phyloP scores from a whole-genome alignment of 1,140 invertebrate genomes.

The Brachionus manjavacas region DNA sequence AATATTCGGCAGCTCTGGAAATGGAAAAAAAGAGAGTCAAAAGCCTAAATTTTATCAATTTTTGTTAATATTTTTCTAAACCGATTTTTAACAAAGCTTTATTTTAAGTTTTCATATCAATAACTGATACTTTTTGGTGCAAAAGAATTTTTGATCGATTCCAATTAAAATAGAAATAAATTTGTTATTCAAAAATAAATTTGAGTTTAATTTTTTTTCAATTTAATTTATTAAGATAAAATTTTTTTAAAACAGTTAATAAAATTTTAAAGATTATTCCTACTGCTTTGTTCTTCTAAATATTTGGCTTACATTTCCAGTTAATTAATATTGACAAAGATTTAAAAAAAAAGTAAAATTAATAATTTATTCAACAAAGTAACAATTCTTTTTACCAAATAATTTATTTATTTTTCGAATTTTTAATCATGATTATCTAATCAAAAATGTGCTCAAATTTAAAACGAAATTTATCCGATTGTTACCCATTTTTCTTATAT shows the following conservation, averaged over 20 bases:
- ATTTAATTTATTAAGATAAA: not conserved
- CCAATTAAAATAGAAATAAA: not conserved
- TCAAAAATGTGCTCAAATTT: not conserved
- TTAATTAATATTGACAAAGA: not conserved
- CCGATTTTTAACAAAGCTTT: not conserved
- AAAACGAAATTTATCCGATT: not conserved
- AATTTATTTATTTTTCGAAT: not conserved
- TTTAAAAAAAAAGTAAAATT: not conserved
- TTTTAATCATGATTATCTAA: not conserved
- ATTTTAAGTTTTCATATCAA: not conserved
- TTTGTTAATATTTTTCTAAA: constrained; percentile 10
- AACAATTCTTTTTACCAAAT: not conserved
- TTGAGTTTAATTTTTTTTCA: not conserved
- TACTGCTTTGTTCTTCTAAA: not conserved
- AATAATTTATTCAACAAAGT: not conserved
- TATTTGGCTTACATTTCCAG: not conserved
- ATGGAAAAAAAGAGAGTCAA: constrained; percentile 41
- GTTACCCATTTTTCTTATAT: not conserved
- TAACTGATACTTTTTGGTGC: not conserved
- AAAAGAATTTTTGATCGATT: not conserved
- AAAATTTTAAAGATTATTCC: not conserved
- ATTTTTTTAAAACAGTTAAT: not conserved
- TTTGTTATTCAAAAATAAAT: not conserved
- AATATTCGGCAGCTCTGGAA: constrained; percentile 32
- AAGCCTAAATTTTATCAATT: not conserved